Evolutionary conservation across 2,888 invertebrate genomes (phyloP).

Genomic region (Megaustenia siamemsis): DNA sequence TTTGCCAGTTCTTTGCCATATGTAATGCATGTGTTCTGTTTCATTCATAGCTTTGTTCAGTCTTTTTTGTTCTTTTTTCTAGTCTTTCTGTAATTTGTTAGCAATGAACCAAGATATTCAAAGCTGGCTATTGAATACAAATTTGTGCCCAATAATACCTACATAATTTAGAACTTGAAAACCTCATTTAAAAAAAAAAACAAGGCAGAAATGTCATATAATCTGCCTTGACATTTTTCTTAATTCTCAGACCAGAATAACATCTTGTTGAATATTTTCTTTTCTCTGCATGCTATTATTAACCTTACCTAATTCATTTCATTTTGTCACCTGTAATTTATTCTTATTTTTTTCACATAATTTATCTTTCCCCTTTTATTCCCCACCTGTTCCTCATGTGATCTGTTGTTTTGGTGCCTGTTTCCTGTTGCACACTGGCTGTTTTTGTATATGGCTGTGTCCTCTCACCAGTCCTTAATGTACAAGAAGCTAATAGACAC

Average conservation of each 20-base stretch:
- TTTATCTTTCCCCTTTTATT: background rate
- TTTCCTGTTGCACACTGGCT: background rate
- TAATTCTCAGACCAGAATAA: background rate
- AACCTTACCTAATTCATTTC: background rate
- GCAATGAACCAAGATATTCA: no score
- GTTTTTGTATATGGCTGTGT: background rate
- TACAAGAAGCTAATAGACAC: slow-evolving; percentile 89
- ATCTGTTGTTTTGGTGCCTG: background rate
- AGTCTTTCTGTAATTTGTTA: no score
- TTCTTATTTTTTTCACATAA: background rate
- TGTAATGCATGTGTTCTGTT: no score
- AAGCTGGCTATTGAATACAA: no score
- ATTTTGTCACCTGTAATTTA: background rate
- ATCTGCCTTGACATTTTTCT: background rate
- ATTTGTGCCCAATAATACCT: no score
- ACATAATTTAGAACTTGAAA: no score
- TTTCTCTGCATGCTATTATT: background rate
- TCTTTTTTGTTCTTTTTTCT: no score
- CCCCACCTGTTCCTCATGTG: background rate
- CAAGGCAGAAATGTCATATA: no score
- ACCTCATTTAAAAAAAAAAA: no score
- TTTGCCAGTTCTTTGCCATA: no score
- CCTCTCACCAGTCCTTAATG: slow-evolving; percentile 80
- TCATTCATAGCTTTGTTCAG: no score
- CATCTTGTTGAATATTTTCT: background rate